Evolutionary conservation across 2,888 invertebrate genomes (phyloP).

Genomic region (Trachelus stipa): DNA sequence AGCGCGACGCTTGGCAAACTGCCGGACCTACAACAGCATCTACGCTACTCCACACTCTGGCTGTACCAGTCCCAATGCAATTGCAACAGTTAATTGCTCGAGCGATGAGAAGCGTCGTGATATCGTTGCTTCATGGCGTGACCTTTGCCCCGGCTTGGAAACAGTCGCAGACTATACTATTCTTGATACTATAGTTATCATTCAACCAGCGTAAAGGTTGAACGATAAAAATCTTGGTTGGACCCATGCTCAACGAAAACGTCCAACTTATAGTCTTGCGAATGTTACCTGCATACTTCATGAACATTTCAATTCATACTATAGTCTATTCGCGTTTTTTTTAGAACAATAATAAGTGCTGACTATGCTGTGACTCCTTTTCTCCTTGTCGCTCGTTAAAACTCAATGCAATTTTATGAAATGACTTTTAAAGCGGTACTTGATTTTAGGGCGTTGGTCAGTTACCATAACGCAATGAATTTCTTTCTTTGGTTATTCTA

Average conservation of each 20-base stretch:
- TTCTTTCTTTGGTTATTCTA: neutral
- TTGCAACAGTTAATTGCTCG: constrained; percentile 43
- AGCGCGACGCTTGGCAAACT: neutral
- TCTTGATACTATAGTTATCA: neutral
- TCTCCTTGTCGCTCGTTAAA: neutral
- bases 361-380: neutral
- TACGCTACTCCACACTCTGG: neutral
- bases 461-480: neutral
- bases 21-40: neutral
- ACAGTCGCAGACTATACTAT: neutral
- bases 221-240: neutral
- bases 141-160: neutral
- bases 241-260: too few species aligned
- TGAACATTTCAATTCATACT: neutral
- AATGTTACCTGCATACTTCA: neutral
- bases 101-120: constrained; percentile 6
- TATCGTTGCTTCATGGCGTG: neutral
- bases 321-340: neutral
- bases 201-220: neutral
- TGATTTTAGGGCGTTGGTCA: neutral
- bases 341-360: neutral
- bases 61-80: constrained; percentile 17
- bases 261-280: neutral
- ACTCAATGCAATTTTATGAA: neutral
- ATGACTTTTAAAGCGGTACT: neutral